Evolutionary conservation across 2,888 invertebrate genomes (phyloP), one percentile per base, ranked within the genome.

Genomic region (Leuctra nigra): DNA sequence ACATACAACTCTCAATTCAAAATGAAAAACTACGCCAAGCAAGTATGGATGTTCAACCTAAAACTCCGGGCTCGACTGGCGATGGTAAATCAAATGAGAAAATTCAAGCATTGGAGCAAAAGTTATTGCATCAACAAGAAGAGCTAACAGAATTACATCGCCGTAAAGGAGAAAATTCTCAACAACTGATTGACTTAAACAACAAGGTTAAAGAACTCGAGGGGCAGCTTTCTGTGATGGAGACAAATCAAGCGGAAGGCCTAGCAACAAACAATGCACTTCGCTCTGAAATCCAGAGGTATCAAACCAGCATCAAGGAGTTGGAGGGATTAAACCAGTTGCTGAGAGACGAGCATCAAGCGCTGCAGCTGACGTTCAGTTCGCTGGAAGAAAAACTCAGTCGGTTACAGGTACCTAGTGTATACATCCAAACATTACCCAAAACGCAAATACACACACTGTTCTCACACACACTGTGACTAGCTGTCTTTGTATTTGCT

Each of bases 321-420:
- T 71, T 92, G 53, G 86, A 92, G 73, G 83, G 83, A 62, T 75
- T 91, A 11, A 94, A 93, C 73, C 90, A 94, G 75, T 84, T 91
- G 64, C 72, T 97, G 56, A 81, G 88, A 67, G 97, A 98, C 73
- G 97, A 98, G 73, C 91, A 96, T 70, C 91, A 94, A 72, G 94
- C 96, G 0, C 73, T 96, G 59, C 95, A 96, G 69, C 78, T 98
- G 63, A 91, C 93, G 1, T 95, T 91, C 74, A 84, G 86, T 56
- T 81, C 91, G 7, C 77, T 96, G 46, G 96, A 98, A 74, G 91
- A 91, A 18, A 94, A 93, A 73, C 77, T 92, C 65, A 79, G 89
- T 62, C 87, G 86, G 75, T 79, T 82, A 46, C 88, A 90, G 81
- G 87, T 89, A 72, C 66, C 53, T 55, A 52, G 1, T 16, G 25